Evolutionary conservation across 2,888 invertebrate species (phyloP).

Genomic region (Amiota mariae): DNA sequence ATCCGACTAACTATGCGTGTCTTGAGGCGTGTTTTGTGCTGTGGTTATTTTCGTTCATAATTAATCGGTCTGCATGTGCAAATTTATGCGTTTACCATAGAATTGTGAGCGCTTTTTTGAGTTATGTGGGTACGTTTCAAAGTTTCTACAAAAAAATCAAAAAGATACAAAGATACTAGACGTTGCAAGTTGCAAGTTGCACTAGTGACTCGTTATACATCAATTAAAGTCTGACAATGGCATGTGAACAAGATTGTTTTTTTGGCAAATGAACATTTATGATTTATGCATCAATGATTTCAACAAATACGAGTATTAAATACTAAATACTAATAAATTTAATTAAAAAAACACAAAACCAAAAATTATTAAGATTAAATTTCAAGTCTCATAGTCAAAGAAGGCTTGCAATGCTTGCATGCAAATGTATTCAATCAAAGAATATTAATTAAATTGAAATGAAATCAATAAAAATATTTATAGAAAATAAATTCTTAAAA

Average conservation of each 20-base stretch:
- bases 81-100: slow-evolving; percentile 62
- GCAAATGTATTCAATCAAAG: too few relatives aligned
- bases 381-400: background rate
- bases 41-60: slow-evolving; percentile 44
- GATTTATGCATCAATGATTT: slow-evolving; percentile 17
- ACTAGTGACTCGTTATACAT: slow-evolving; percentile 21
- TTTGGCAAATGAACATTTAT: slow-evolving; percentile 25
- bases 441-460: too few relatives aligned
- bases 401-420: too few relatives aligned
- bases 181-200: background rate
- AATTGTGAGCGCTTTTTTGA: slow-evolving; percentile 55
- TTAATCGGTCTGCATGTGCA: slow-evolving; percentile 58
- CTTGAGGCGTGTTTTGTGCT: too few relatives aligned
- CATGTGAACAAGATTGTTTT: slow-evolving; percentile 22
- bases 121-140: slow-evolving; percentile 53
- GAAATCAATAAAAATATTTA: too few relatives aligned
- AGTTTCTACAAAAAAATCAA: slow-evolving; percentile 58
- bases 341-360: background rate
- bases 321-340: slow-evolving; percentile 13
- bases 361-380: slow-evolving; percentile 13
- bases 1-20: too few relatives aligned
- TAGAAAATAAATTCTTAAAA: too few relatives aligned
- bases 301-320: slow-evolving; percentile 12
- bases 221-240: slow-evolving; percentile 27
- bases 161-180: background rate